Evolutionary conservation across 64 coral and sea anemone genomes (phyloP), one percentile per base, ranked within the genome.

Genomic region (Catalaphyllia jardinei): DNA sequence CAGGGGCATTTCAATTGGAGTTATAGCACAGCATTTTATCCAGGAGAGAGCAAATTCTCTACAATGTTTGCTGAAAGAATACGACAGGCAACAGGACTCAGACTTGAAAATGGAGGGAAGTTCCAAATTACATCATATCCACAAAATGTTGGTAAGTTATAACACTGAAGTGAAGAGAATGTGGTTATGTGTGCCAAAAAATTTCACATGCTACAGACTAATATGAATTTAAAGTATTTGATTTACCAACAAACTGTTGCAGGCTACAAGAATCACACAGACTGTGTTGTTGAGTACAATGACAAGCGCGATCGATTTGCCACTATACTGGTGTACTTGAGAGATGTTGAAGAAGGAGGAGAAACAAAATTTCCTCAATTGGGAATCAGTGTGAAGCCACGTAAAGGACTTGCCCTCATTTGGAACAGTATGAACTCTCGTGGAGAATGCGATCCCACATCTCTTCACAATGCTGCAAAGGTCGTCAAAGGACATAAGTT

Each of bases 191-290:
- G 38, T 39, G 4, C 38, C 2, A 39, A 39, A 39, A 39, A 39
- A 39, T 2, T 39, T 39, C 38, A 39, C 2, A 39, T 39, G 2
- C 2, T 39, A 39, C 38, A 39, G 38, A 39, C 38, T 39, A 4
- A 39, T 39, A 39, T 39, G 38, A 39, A 39, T 39, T 39, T 39
- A 72, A 49, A 51, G 20, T 24, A 49, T 9, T 28, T 20, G 65
- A 86, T 46, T 86, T 28, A 59, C 50, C 51, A 50, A 49, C 9
- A 38, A 87, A 71, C 22, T 15, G 29, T 78, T 52, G 85, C 51
- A 99, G 97, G 97, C 15, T 99, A 99, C 79, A 99, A 99, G 50
- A 95, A 92, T 87, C 97, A 99, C 78, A 99, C 97, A 15, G 97
- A 99, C 65, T 99, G 97, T 62, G 55, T 91, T 30, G 93, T 99